Base-by-base conservation (phyloP, 2,888 invertebrate genomes). In the Disparrhopalites patrizii region DNA sequence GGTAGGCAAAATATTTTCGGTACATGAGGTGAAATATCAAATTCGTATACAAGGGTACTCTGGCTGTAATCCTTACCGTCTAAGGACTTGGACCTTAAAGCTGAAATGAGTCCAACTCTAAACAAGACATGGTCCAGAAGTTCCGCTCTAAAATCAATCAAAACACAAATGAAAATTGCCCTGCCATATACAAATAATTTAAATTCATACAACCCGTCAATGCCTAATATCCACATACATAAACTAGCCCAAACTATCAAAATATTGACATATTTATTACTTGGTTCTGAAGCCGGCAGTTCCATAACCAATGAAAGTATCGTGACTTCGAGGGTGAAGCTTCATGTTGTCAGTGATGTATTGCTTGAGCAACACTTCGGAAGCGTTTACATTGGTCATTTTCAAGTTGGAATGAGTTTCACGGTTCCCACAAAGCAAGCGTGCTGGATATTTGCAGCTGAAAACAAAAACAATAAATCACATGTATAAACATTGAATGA, bases 31-130 rank as follows among this genome's bases (percentile, higher is more conserved):
- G n/a, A n/a, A n/a, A n/a, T n/a, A n/a, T n/a, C n/a, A n/a, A n/a
- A n/a, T n/a, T n/a, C n/a, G n/a, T n/a, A n/a, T n/a, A n/a, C n/a
- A n/a, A n/a, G n/a, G n/a, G n/a, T n/a, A n/a, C n/a, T n/a, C n/a
- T n/a, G n/a, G n/a, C n/a, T n/a, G n/a, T n/a, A n/a, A n/a, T 3
- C 18, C 40, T 47, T 47, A 61, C 61, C 61, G 23, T 94, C 92
- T 81, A 87, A 86, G 69, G 83, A 83, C 76, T 90, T 86, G 13
- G 97, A 95, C 60, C 97, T 83, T 30, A 99, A 82, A 3, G 89
- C 91, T 10, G 96, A 94, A 74, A 98, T 81, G 31, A 97, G 81
- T 3, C 97, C 98, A 90, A 97, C 93, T 62, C 98, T 86, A 79
- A 90, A 97, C 81, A 95, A 87, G 25, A 98, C 90, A 84, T 94